phyloP scores from a whole-genome alignment of 2,797 vertebrate genomes.

The Cryptoblepharus egeriae region DNA sequence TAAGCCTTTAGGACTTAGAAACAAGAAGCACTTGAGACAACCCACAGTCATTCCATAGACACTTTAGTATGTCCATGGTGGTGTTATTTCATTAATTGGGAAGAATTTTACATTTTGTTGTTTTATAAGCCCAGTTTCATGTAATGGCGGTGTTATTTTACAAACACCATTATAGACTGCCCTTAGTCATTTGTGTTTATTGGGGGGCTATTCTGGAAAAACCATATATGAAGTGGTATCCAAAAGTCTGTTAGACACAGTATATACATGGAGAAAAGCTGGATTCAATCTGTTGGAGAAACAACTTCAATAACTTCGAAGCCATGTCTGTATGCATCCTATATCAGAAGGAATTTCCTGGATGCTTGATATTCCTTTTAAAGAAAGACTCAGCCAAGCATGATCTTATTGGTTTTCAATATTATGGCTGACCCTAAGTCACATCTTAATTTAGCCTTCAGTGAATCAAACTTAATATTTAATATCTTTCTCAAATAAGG shows the following conservation, averaged over 20 bases:
- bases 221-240: background rate
- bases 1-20: too few relatives aligned
- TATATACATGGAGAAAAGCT: background rate
- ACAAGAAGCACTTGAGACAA: too few relatives aligned
- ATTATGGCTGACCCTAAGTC: conserved; percentile 22
- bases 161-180: too few relatives aligned
- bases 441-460: conserved; percentile 62
- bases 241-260: background rate
- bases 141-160: too few relatives aligned
- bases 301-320: background rate
- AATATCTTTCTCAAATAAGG: conserved; percentile 62
- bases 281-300: background rate
- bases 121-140: too few relatives aligned
- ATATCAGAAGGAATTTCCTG: conserved; percentile 3
- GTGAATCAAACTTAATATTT: conserved; percentile 61
- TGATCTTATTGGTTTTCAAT: conserved; percentile 29
- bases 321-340: background rate
- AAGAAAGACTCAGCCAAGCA: conserved; percentile 16
- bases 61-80: too few relatives aligned
- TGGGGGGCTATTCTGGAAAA: background rate
- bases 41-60: too few relatives aligned
- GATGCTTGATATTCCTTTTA: conserved; percentile 20
- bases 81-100: too few relatives aligned
- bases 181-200: too few relatives aligned
- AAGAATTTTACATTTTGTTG: too few relatives aligned